Evolutionary conservation across 37 sponge, comb jelly and placozoan genomes (phyloP), one percentile per base, ranked within the genome.

Genomic region (Petrosia ficiformis): DNA sequence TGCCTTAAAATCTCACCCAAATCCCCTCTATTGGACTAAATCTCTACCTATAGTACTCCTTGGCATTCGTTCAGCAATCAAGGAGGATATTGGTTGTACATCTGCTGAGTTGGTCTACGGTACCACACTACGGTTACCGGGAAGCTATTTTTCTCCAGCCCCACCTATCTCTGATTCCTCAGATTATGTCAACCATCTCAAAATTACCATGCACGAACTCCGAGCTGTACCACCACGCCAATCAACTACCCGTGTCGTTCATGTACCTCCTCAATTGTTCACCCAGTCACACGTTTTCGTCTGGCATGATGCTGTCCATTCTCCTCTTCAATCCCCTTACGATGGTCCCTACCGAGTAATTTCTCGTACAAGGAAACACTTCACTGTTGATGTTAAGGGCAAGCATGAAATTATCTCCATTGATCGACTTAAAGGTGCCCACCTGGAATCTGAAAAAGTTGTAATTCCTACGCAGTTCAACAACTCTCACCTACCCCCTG

Each of bases 101-200:
- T 60, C 81, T 22, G 81, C 90, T 30, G 90, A 89, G 81, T 71
- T 89, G 77, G 73, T 80, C 2, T 89, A 84, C 71, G 85, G 85
- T 63, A 84, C 85, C 2, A 84, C 90, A 16, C 68, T 89, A 19
- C 72, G 81, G 10, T 81, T 84, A 39, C 90, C 90, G 2, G 85
- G 90, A 43, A 81, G 76, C 75, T 89, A 78, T 72, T 80, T 89
- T 54, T 57, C 42, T 28, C 70, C 88, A 14, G 39, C 59, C 28
- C 39, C 48, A 11, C 52, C 41, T 35, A 65, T 35, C 43, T 80
- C 87, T 71, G 68, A 84, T 70, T 77, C 82, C 1, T 59, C 74
- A 33, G 39, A 59, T 6, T 84, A 68, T 30, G 63, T 84, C 0
- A 39, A 48, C 14, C 67, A 77, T 24, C 86, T 90, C 57, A 63